Conservation (phyloP, 2,888 invertebrate species). For the Rhyacophila evoluta region DNA sequence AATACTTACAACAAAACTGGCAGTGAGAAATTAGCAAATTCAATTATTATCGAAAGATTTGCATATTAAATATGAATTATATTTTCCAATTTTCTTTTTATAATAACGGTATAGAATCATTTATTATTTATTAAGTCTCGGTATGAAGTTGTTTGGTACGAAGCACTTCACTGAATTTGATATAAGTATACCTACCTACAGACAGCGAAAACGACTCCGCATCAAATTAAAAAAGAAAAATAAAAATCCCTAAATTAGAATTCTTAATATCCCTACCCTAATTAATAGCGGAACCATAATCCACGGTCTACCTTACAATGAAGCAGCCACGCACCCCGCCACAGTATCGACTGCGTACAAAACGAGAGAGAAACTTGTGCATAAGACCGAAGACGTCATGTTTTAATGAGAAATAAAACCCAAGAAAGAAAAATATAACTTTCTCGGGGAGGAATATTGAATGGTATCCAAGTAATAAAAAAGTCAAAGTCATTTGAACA, state of each 20-base stretch:
- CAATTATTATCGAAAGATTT: no score
- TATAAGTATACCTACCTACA: constrained; percentile 25
- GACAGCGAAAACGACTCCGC: constrained; percentile 37
- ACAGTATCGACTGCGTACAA: constrained; percentile 17
- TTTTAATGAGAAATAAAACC: constrained; percentile 55
- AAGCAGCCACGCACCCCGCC: constrained; percentile 25
- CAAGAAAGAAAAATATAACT: constrained; percentile 54
- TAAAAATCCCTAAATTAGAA: constrained; percentile 55
- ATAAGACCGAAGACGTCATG: constrained; percentile 37
- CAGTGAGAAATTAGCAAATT: no score
- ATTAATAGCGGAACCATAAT: constrained; percentile 54
- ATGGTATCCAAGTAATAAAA: constrained; percentile 40
- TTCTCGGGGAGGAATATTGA: constrained; percentile 42
- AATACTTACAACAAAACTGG: no score
- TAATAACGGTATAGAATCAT: no score
- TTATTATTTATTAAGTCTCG: no score
- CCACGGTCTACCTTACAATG: constrained; percentile 42
- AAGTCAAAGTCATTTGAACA: constrained; percentile 43
- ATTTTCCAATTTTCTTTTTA: no score
- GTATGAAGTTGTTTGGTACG: no score
- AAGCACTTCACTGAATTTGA: background rate
- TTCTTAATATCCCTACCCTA: constrained; percentile 55
- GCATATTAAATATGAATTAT: no score
- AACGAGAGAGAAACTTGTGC: constrained; percentile 33
- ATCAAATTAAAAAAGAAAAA: constrained; percentile 54